A percentile compares a stretch with the other conserved stretches of the same genome.
These are phyloP conservation scores for Tortricodes alternella DNA, from an alignment of 2,888 invertebrate species.

Conservation along the genomic window DNA sequence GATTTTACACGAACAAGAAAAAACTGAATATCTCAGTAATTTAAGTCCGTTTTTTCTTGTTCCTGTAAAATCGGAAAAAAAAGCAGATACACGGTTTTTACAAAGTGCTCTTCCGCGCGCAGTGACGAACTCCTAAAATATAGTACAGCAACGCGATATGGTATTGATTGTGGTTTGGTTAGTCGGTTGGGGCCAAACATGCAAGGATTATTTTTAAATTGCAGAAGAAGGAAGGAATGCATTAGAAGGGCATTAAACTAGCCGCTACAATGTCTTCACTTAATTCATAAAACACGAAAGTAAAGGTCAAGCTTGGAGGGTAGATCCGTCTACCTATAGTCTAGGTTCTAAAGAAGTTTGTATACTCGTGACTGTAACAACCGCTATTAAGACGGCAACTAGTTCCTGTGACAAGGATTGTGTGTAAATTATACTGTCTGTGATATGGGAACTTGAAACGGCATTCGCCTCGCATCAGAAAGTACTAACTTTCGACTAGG, in stretches of 20 bases:
- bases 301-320: conserved; percentile 21
- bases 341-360: conserved; percentile 10
- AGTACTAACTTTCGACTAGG: conserved; percentile 29
- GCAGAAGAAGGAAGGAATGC: too few relatives aligned
- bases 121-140: too few relatives aligned
- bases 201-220: too few relatives aligned
- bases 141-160: too few relatives aligned
- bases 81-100: too few relatives aligned
- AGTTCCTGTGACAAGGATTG: not conserved
- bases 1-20: too few relatives aligned
- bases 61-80: too few relatives aligned
- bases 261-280: conserved; percentile 4
- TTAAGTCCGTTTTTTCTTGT: too few relatives aligned
- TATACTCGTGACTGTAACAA: conserved; percentile 3
- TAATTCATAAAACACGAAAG: conserved; percentile 1
- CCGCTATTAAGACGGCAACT: not conserved
- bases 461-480: conserved; percentile 26
- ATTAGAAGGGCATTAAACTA: not conserved
- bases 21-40: too few relatives aligned
- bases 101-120: too few relatives aligned
- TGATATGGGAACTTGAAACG: conserved; percentile 25
- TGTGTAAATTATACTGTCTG: conserved; percentile 17
- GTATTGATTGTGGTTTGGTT: too few relatives aligned
- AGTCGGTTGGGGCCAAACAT: too few relatives aligned
- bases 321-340: conserved; percentile 5